Percentiles rank a stretch among this genome's conserved stretches.
These are phyloP conservation scores for Peromyscus aztecus DNA, from an alignment of 2,797 vertebrate genomes.

Conservation along the genomic window DNA sequence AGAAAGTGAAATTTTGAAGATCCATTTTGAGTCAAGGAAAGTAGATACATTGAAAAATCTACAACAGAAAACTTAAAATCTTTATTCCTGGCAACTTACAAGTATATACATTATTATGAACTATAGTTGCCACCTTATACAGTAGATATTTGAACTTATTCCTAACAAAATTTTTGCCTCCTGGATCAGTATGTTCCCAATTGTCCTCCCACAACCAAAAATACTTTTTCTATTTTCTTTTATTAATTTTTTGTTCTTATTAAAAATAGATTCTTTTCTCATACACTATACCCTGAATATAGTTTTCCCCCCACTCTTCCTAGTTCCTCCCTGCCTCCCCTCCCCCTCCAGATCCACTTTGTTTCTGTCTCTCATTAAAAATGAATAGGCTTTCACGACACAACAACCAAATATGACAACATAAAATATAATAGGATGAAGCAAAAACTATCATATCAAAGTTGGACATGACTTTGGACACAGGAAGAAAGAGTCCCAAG, in stretches of 20 bases:
- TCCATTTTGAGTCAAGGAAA: not conserved
- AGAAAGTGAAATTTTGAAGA: conserved; percentile 18
- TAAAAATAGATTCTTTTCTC: not conserved
- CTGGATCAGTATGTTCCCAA: not conserved
- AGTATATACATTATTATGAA: not conserved
- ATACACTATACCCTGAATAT: not conserved
- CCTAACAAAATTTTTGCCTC: not conserved
- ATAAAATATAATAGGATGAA: not conserved
- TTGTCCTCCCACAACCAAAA: not conserved
- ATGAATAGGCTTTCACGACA: not conserved
- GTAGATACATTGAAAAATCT: not conserved
- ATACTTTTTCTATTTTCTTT: not conserved
- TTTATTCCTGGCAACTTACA: not conserved
- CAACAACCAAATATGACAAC: not conserved
- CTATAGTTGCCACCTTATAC: not conserved
- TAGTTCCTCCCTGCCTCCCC: not conserved
- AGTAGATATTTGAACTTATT: not conserved
- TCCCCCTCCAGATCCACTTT: not conserved
- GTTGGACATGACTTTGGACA: not conserved
- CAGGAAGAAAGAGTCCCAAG: not conserved
- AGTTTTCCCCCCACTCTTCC: not conserved
- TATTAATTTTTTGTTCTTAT: not conserved
- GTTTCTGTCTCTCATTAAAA: not conserved
- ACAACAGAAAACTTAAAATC: not conserved
- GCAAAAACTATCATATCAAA: not conserved